Conservation (phyloP, 2,113 vertebrate genomes). For the Nycticebus coucang region DNA sequence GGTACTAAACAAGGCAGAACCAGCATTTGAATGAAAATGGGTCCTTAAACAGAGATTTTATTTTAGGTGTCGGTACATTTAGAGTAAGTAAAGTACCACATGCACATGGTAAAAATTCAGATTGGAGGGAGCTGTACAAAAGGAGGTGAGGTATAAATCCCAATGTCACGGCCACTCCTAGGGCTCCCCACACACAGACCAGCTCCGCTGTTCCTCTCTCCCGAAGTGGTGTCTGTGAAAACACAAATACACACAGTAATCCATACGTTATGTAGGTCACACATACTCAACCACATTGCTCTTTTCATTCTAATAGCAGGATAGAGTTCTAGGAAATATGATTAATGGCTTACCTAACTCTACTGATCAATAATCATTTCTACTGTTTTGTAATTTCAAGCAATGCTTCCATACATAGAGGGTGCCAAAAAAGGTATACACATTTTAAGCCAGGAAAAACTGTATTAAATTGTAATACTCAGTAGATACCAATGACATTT, state of each 20-base stretch:
- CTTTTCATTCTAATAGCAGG: background rate
- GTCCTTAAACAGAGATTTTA: background rate
- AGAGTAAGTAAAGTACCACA: background rate
- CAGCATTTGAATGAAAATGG: background rate
- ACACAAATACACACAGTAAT: background rate
- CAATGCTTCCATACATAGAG: no score
- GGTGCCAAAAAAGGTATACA: no score
- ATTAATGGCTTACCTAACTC: background rate
- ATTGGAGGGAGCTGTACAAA: background rate
- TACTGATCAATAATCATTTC: background rate
- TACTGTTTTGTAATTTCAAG: background rate
- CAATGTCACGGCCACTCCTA: fast-evolving
- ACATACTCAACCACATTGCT: fast-evolving
- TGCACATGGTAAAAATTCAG: background rate
- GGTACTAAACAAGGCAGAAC: background rate
- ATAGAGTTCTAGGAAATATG: background rate
- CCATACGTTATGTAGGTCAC: background rate
- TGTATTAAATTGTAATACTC: no score
- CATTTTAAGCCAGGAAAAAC: no score
- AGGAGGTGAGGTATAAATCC: background rate
- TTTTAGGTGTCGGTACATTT: background rate
- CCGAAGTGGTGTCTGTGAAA: background rate
- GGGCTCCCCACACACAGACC: background rate
- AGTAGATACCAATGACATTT: no score
- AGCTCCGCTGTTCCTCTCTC: background rate